Evolutionary conservation across 2,888 invertebrate species (phyloP), one percentile per base, ranked within the genome.

Genomic region (Cinara cedri): DNA sequence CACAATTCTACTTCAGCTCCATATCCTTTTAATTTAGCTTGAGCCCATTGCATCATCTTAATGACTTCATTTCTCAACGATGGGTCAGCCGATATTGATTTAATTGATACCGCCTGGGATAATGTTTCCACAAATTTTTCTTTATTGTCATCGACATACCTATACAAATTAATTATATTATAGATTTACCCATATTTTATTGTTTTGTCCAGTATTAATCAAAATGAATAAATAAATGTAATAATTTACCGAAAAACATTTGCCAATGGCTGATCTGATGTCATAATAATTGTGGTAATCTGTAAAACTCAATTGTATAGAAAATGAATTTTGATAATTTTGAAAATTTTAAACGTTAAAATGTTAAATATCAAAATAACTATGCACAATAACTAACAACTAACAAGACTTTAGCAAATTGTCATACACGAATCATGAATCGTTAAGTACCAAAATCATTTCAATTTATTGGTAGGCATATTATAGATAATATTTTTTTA

Each of bases 31-130:
- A 95, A 85, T 84, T 89, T 90, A 0, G 88, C 87, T 76, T 90
- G 90, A 72, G 90, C 90, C 94, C 96, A 97, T 82, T 94, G 87
- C 46, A 95, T 90, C 97, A 98, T 97, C 83, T 89, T 90, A 19
- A 91, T 87, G 82, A 96, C 91, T 82, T 98, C 96, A 19, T 87
- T 86, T 65, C 98, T 90, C 82, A 90, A 90, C 81, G 94, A 92
- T 4, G 93, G 90, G 91, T 94, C 95, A 84, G 95, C 92, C 42
- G 98, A 98, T n/a, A 98, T 96, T 8, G 97, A 97, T 83, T 93
- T 92, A 84, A 98, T 98, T 3, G 93, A 94, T 34, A 98, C 97
- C 1, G 93, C 94, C 84, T 95, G 93, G 78, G 89, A 89, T 81
- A 98, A 87, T 82, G 91, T 90, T 70, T 91, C 87, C 81, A 98